A percentile compares a stretch with the other conserved stretches of the same genome.
Evolutionary conservation across 2,797 vertebrate genomes (phyloP).

Genomic region (Argya squamiceps): DNA sequence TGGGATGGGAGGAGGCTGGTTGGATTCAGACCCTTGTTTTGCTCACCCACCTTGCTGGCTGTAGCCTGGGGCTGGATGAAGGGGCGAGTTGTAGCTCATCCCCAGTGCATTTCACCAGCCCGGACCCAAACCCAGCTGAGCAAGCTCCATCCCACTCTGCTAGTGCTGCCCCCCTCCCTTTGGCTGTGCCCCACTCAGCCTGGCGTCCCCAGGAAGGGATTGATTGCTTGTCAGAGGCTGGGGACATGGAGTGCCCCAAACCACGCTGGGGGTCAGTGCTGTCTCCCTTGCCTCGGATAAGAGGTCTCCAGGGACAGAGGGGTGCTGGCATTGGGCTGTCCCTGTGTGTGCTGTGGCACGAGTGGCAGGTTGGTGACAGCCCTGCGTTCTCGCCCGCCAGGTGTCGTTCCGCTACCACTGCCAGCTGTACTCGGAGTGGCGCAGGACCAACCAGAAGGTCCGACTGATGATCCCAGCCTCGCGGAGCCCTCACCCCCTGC

Average conservation of each 20-base stretch:
- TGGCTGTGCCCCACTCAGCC: neutral
- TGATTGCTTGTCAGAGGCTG: neutral
- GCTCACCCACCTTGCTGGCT: neutral
- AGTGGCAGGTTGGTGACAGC: neutral
- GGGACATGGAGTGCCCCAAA: rapidly evolving
- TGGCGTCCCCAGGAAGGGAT: neutral
- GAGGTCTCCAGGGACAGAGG: neutral
- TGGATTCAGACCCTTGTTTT: neutral
- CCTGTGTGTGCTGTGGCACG: rapidly evolving
- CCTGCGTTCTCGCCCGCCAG: constrained; percentile 30
- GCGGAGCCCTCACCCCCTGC: constrained; percentile 79
- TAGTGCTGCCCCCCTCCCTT: neutral
- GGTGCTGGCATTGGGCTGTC: rapidly evolving
- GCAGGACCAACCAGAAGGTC: constrained; percentile 94
- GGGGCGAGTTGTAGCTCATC: rapidly evolving
- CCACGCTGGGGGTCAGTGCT: rapidly evolving
- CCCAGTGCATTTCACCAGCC: neutral
- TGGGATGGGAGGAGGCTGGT: neutral
- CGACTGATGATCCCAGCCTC: constrained; percentile 85
- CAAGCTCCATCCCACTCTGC: neutral
- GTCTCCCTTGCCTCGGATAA: neutral
- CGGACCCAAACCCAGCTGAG: neutral
- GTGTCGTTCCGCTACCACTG: constrained; percentile 98
- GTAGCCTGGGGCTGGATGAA: neutral
- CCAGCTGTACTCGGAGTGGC: constrained; percentile 96